These are phyloP conservation scores for Panopea generosa DNA, from an alignment of 2,888 invertebrate genomes.

Conservation along the genomic window DNA sequence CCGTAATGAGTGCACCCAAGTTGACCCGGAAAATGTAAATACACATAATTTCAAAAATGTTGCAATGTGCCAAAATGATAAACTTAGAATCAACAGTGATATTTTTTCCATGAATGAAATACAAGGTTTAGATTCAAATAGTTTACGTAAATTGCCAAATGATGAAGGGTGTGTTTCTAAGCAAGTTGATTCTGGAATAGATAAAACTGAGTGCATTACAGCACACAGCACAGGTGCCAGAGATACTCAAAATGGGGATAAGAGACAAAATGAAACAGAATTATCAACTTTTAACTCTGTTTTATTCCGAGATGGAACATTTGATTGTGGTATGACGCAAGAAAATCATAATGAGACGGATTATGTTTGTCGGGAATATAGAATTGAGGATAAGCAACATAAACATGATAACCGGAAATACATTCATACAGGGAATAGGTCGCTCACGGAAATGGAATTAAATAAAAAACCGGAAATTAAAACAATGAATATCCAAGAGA, in stretches of 20 bases:
- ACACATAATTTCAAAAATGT: too few relatives aligned
- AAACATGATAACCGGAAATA: too few relatives aligned
- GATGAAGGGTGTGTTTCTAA: constrained; percentile 29
- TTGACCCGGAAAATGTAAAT: too few relatives aligned
- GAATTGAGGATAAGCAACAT: too few relatives aligned
- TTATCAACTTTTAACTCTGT: constrained; percentile 3
- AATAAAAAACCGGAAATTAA: too few relatives aligned
- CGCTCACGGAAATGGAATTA: too few relatives aligned
- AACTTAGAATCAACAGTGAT: constrained; percentile 7
- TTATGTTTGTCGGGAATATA: too few relatives aligned
- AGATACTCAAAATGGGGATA: constrained; percentile 14
- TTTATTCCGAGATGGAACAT: constrained; percentile 23
- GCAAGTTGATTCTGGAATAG: constrained; percentile 20
- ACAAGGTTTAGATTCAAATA: constrained; percentile 16
- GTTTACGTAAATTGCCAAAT: constrained; percentile 27
- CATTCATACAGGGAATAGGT: too few relatives aligned
- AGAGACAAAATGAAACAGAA: constrained; percentile 36
- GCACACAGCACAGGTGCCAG: constrained; percentile 41
- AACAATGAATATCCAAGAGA: too few relatives aligned
- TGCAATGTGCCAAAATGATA: constrained; percentile 28
- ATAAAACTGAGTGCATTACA: constrained; percentile 22
- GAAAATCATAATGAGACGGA: too few relatives aligned
- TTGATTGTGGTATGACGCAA: constrained; percentile 5
- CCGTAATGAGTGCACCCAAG: too few relatives aligned
- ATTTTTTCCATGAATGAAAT: constrained; percentile 10